Conservation (phyloP, 2,888 invertebrate genomes). For the Steromphala cineraria region DNA sequence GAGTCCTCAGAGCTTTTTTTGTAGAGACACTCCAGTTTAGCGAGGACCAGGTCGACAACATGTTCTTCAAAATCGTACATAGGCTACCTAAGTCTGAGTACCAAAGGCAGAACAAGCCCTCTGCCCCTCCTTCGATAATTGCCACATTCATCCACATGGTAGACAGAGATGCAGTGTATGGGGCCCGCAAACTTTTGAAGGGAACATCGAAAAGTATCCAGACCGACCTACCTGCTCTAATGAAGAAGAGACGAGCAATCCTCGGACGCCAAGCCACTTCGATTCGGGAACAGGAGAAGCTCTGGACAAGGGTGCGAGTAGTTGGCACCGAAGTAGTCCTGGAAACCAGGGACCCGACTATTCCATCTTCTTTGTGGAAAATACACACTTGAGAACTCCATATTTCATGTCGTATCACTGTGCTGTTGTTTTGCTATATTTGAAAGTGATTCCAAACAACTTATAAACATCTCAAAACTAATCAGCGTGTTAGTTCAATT, state of each 20-base stretch:
- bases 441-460: too few relatives aligned
- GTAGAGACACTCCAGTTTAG: background rate
- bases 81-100: background rate
- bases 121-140: background rate
- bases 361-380: background rate
- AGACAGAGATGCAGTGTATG: background rate
- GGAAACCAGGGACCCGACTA: background rate
- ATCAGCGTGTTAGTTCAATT: too few relatives aligned
- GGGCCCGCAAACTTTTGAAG: background rate
- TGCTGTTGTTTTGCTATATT: too few relatives aligned
- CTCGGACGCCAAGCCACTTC: background rate
- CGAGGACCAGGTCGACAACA: background rate
- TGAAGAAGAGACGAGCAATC: background rate
- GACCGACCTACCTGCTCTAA: background rate
- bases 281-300: background rate
- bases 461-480: too few relatives aligned
- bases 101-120: background rate
- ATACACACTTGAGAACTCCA: background rate
- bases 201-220: background rate
- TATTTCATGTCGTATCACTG: too few relatives aligned
- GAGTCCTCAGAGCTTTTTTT: background rate
- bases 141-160: background rate
- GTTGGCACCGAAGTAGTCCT: background rate
- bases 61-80: background rate
- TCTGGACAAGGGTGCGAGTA: background rate